Base-by-base conservation (phyloP, 2,113 vertebrate genomes). In the Monopterus albus region DNA sequence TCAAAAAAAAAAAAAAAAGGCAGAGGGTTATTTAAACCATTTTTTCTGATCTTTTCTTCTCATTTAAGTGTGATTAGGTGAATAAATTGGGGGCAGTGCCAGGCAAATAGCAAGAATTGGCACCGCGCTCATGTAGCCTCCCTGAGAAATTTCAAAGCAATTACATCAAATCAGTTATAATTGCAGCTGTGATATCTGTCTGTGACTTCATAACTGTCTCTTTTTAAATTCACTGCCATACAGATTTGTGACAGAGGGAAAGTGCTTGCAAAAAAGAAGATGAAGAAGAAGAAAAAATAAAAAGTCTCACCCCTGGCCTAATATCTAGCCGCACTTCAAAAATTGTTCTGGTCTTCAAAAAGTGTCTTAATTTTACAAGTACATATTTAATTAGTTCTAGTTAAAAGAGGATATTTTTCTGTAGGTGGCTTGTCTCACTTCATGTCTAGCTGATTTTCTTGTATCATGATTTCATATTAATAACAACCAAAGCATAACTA, bases 151-250 rank as follows among this genome's bases (percentile, higher is more conserved):
- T 59, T 77, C 45, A 68, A 68, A 77, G 62, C 55, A 60, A 79
- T 82, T 75, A 74, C 64, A 57, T 38, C 17, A 20, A 28, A 73
- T 83, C 62, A 63, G 40, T 71, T 79, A 61, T 81, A 77, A 83
- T 78, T 76, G 78, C 55, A 64, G 55, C 62, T 59, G 53, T 26
- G 25, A 78, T 79, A 31, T 65, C 58, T 60, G 50, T 60, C 26
- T 63, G 49, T 23, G 18, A 59, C 56, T 72, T 70, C 66, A 59
- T 33, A 56, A 39, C 43, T 57, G n/a, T 66, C 49, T 61, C 59
- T 72, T 78, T 26, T 53, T 43, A 51, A 56, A 75, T 43, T 21
- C 25, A 60, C 46, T 21, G 49, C 60, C n/a, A 15, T 65, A 52
- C 47, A 61, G 26, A 75, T 68, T 46, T 46, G 36, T 28, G 46